Evolutionary conservation across 64 coral and sea anemone genomes (phyloP).

Genomic region (Porites australiensis): DNA sequence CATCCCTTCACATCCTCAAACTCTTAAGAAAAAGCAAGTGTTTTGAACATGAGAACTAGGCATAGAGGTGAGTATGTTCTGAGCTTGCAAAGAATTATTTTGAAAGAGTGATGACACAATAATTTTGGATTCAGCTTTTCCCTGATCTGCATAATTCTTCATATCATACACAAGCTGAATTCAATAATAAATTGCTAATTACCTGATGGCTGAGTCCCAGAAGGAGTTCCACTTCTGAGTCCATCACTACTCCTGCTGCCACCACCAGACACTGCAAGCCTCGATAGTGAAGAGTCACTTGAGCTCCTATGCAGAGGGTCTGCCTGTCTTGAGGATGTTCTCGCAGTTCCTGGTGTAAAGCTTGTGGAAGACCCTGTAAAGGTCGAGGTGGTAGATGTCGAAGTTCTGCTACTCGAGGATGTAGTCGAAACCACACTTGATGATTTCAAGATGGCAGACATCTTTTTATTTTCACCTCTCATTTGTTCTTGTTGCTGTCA

Average conservation of each 20-base stretch:
- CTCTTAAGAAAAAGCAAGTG: too few species aligned
- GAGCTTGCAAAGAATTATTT: too few species aligned
- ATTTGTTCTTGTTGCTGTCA: constrained; percentile 46
- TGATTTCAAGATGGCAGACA: not conserved
- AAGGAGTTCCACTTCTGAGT: not conserved
- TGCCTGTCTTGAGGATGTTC: not conserved
- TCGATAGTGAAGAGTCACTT: not conserved
- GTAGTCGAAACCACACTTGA: not conserved
- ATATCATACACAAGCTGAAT: not conserved
- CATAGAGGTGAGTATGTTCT: too few species aligned
- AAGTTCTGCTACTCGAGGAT: too few species aligned
- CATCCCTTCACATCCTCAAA: too few species aligned
- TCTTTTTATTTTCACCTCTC: constrained; percentile 20
- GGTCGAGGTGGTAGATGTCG: not conserved
- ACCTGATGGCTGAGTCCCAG: constrained; percentile 21
- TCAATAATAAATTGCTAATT: not conserved
- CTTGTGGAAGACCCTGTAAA: not conserved
- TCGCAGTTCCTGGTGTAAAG: not conserved
- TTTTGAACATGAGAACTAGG: too few species aligned
- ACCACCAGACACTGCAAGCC: not conserved
- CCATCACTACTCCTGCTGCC: not conserved
- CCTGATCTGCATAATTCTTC: too few species aligned
- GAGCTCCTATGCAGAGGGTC: not conserved
- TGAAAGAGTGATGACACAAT: too few species aligned
- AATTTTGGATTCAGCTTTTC: too few species aligned